Percentiles rank a stretch among this genome's conserved stretches.
phyloP scores from a whole-genome alignment of 2,797 vertebrate genomes.

The Graptemys geographica region DNA sequence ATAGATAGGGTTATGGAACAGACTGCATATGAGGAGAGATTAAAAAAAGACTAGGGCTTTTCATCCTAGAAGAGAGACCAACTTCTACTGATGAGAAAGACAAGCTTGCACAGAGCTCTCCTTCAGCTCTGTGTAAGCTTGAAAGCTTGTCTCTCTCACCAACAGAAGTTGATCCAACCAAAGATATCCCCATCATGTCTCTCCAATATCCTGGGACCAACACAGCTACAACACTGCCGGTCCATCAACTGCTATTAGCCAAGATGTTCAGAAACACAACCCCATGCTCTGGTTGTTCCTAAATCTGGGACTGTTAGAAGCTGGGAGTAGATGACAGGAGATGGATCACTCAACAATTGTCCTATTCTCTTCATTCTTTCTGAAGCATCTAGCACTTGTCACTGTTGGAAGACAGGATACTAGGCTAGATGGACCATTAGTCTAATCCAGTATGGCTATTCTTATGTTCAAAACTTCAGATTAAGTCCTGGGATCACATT shows the following conservation, averaged over 20 bases:
- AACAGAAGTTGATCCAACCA: neutral
- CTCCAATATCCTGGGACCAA: neutral
- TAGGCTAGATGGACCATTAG: neutral
- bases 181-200: neutral
- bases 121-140: neutral
- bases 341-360: neutral
- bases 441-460: neutral
- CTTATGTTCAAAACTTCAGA: neutral
- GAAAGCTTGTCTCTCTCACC: too few relatives aligned
- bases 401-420: neutral
- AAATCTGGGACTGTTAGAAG: neutral
- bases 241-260: neutral
- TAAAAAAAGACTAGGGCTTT: neutral
- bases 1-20: neutral
- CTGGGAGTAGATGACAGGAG: neutral
- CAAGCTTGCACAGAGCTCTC: neutral
- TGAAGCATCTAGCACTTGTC: neutral
- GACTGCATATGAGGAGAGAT: neutral
- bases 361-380: neutral
- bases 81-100: neutral
- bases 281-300: neutral
- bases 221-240: neutral
- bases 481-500: neutral
- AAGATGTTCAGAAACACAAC: neutral
- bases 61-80: neutral